phyloP scores from a whole-genome alignment of 2,113 vertebrate genomes.

The Mastomys coucha region DNA sequence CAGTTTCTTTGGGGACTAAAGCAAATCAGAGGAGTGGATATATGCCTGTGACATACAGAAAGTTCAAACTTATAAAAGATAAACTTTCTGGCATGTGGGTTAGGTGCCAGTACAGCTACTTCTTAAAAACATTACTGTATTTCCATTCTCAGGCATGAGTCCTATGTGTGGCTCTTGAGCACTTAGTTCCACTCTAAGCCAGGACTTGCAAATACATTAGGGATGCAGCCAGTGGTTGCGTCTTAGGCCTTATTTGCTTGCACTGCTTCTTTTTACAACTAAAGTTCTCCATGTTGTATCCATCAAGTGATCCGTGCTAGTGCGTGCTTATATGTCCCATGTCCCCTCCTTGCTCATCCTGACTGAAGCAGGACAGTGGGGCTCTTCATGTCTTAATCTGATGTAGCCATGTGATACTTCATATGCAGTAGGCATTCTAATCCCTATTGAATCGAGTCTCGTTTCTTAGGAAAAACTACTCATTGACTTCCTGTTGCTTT shows the following conservation, averaged over 20 bases:
- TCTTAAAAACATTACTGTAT: background rate
- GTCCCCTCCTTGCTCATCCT: background rate
- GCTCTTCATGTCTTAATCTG: background rate
- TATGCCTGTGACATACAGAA: background rate
- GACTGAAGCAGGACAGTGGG: background rate
- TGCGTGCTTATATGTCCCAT: background rate
- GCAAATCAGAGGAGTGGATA: background rate
- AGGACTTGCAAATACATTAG: background rate
- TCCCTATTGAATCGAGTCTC: background rate
- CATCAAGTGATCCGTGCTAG: background rate
- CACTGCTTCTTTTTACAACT: conserved; percentile 14
- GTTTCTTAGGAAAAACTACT: background rate
- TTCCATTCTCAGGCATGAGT: background rate
- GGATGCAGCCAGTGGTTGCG: background rate
- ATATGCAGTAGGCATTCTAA: background rate
- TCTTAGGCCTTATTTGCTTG: conserved; percentile 1
- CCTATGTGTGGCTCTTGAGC: background rate
- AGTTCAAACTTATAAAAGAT: background rate
- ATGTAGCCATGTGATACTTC: background rate
- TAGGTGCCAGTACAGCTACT: background rate
- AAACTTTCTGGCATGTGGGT: background rate
- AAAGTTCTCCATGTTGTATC: background rate
- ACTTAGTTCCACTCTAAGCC: background rate
- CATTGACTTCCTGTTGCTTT: conserved; percentile 29
- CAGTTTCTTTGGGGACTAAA: background rate